Percentiles rank a stretch among this genome's conserved stretches.
Conservation (phyloP, 2,888 invertebrate species). For the Eilema griseolum region DNA sequence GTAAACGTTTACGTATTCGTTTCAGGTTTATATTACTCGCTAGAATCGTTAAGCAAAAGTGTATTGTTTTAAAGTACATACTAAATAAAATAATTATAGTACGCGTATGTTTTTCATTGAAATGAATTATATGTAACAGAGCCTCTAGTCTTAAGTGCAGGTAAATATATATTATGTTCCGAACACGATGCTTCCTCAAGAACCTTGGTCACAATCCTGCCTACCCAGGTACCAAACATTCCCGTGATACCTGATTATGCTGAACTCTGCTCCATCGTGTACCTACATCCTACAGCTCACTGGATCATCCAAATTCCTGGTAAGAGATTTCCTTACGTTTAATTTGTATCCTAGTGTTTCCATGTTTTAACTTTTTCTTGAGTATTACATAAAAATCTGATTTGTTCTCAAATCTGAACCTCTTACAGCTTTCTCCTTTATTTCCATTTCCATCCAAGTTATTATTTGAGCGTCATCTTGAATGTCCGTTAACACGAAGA, state of each 20-base stretch:
- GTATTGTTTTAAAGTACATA: constrained; percentile 82
- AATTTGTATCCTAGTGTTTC: constrained; percentile 79
- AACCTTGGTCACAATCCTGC: constrained; percentile 84
- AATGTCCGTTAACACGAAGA: constrained; percentile 28
- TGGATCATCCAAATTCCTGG: constrained; percentile 85
- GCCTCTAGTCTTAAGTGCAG: constrained; percentile 61
- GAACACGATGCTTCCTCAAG: constrained; percentile 78
- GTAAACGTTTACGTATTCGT: constrained; percentile 76
- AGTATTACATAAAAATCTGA: constrained; percentile 27
- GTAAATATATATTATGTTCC: constrained; percentile 63
- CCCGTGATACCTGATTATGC: constrained; percentile 81
- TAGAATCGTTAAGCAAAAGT: constrained; percentile 84
- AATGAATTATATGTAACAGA: constrained; percentile 41
- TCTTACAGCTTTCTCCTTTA: constrained; percentile 50
- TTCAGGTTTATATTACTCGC: constrained; percentile 83
- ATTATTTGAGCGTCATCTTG: constrained; percentile 49
- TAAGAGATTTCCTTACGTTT: constrained; percentile 85
- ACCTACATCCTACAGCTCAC: constrained; percentile 84
- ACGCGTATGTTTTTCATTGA: constrained; percentile 62
- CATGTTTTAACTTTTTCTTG: constrained; percentile 39
- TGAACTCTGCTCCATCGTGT: constrained; percentile 78
- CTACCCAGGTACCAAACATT: constrained; percentile 75
- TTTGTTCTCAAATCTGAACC: constrained; percentile 33
- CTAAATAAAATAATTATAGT: constrained; percentile 79
- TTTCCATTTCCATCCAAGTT: constrained; percentile 62